Percentiles rank a stretch among this genome's conserved stretches.
phyloP scores from a whole-genome alignment of 2,888 invertebrate species.

The Zaprionus bogoriensis region DNA sequence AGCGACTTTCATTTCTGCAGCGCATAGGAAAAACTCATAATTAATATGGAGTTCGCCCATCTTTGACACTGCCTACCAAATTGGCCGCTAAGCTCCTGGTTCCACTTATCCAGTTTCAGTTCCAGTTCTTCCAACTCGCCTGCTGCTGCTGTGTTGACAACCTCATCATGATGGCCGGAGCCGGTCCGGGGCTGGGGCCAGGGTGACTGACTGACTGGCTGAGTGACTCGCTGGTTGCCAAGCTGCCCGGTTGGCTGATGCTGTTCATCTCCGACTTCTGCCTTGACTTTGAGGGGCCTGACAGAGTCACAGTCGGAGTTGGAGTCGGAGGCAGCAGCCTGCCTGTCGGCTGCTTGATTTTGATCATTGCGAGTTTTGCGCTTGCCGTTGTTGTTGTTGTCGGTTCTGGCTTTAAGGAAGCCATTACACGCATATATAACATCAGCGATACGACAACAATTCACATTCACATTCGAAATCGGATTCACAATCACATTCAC shows the following conservation, averaged over 20 bases:
- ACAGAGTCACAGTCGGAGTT: neutral
- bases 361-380: slow-evolving; percentile 54
- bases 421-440: slow-evolving; percentile 74
- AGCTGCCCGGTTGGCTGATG: neutral
- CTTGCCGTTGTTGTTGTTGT: slow-evolving; percentile 32
- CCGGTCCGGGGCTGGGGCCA: neutral
- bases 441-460: slow-evolving; percentile 44
- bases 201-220: slow-evolving; percentile 3
- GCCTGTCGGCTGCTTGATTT: slow-evolving; percentile 67
- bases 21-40: slow-evolving; percentile 36
- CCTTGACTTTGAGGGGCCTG: slow-evolving; percentile 37
- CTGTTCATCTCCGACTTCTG: slow-evolving; percentile 20
- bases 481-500: slow-evolving; percentile 29
- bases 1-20: neutral
- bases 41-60: slow-evolving; percentile 51
- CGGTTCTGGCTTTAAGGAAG: slow-evolving; percentile 68
- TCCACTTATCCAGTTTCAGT: slow-evolving; percentile 23
- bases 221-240: slow-evolving; percentile 7
- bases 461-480: slow-evolving; percentile 47
- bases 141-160: slow-evolving; percentile 52
- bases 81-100: slow-evolving; percentile 36
- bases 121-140: neutral
- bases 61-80: slow-evolving; percentile 59
- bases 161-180: slow-evolving; percentile 61
- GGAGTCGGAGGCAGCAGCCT: slow-evolving; percentile 9